Conservation (phyloP, 2,888 invertebrate genomes). For the Salticus scenicus region DNA sequence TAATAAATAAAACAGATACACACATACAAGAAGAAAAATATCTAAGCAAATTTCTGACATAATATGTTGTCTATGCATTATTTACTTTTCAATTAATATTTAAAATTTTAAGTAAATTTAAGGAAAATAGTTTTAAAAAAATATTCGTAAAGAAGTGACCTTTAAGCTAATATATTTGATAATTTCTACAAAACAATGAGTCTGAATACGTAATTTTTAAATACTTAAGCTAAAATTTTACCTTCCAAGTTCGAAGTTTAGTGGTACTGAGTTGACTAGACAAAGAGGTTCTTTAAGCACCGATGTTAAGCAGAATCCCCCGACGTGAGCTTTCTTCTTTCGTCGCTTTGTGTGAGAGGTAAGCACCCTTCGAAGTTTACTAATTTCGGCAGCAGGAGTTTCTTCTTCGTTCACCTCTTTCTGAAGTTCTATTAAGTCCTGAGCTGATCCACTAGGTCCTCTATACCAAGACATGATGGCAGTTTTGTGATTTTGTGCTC, state of each 20-base stretch:
- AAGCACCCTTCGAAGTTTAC: slow-evolving; percentile 75
- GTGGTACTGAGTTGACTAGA: slow-evolving; percentile 76
- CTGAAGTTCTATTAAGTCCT: slow-evolving; percentile 58
- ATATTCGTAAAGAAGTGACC: no score
- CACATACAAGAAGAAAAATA: no score
- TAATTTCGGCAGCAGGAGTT: slow-evolving; percentile 67
- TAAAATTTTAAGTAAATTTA: no score
- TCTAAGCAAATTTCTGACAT: no score
- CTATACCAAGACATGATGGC: slow-evolving; percentile 56
- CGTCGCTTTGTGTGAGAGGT: slow-evolving; percentile 74
- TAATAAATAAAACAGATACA: no score
- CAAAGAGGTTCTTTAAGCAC: slow-evolving; percentile 76
- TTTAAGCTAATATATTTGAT: no score
- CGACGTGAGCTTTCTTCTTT: slow-evolving; percentile 71
- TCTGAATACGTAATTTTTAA: no score
- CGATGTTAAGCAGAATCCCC: slow-evolving; percentile 74
- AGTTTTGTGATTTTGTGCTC: background rate
- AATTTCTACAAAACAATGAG: no score
- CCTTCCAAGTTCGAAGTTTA: slow-evolving; percentile 73
- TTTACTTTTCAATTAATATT: no score
- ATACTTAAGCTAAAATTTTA: no score
- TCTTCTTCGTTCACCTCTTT: slow-evolving; percentile 43
- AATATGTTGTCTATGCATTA: no score
- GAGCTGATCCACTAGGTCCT: slow-evolving; percentile 63
- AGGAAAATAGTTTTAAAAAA: no score